Base-by-base conservation (phyloP, 2,113 vertebrate species). In the Gallinago paraguaiae region DNA sequence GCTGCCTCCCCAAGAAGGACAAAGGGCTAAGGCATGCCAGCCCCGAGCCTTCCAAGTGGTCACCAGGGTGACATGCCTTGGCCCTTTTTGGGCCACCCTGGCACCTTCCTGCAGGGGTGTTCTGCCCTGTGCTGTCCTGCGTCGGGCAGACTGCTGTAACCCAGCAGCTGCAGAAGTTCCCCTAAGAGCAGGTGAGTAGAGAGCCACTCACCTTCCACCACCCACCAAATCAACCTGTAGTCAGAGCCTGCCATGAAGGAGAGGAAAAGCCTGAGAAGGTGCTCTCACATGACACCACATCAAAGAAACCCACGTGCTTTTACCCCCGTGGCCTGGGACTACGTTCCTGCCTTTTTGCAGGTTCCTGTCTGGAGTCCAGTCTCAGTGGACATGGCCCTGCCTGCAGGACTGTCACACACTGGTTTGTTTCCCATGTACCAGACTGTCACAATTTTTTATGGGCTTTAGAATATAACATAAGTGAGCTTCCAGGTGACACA, bases 11-110 rank as follows among this genome's bases (percentile, higher is more conserved):
- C 23, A 5, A 3, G 53, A 13, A 17, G 24, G 19, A 59, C 33
- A 37, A 4, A 7, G 48, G 11, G 35, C 35, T 65, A 45, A 69
- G 17, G 13, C 1, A 3, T 4, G 0, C 3, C 67, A 13, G 25
- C 9, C 33, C 31, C 13, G 27, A 27, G 71, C 8, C 43, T 31
- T 60, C 12, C 0, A 9, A 6, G n/a, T 3, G 15, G 35, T 31
- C 45, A 17, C 13, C 3, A 0, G 12, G 9, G 30, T 22, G 33
- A 19, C 45, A 4, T 1, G 10, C 25, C 61, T 67, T 6, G 27
- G 27, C 24, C 31, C 50, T 56, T 68, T 75, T 10, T 14, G 17
- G 37, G 39, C 7, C 22, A 33, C 68, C 30, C 31, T 3, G 4
- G 30, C 43, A 75, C 39, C 61, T 45, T 90, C 53, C 43, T 2